Conservation (phyloP, 1,140 invertebrate genomes). For the Drosophila tani region DNA sequence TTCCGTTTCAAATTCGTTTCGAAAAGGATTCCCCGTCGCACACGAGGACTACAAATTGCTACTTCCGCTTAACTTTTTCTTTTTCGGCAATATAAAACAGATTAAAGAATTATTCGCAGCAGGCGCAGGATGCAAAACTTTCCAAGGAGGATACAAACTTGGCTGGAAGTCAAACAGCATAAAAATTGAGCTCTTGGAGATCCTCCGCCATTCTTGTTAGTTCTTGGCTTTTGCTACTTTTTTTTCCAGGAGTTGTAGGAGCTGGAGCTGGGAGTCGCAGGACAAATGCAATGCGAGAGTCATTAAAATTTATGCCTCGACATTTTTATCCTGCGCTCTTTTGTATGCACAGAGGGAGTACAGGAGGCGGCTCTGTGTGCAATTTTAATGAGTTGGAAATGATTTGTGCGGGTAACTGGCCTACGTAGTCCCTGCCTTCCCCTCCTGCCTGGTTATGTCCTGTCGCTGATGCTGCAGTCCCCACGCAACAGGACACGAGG, state of each 20-base stretch:
- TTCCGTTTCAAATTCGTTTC: slow-evolving; percentile 53
- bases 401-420: slow-evolving; percentile 78
- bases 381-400: slow-evolving; percentile 84
- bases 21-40: slow-evolving; percentile 25
- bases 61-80: slow-evolving; percentile 23
- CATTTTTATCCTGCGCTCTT: slow-evolving; percentile 28
- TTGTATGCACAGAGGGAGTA: slow-evolving; percentile 26
- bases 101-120: slow-evolving; percentile 52
- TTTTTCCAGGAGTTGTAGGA: slow-evolving; percentile 23
- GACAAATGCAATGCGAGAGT: slow-evolving; percentile 78
- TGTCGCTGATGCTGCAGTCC: slow-evolving; percentile 37
- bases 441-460: slow-evolving; percentile 1
- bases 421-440: slow-evolving; percentile 2
- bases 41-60: slow-evolving; percentile 31
- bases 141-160: slow-evolving; percentile 62
- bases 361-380: slow-evolving; percentile 49
- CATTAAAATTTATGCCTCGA: slow-evolving; percentile 75
- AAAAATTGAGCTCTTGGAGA: slow-evolving; percentile 63
- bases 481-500: slow-evolving; percentile 51
- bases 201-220: slow-evolving; percentile 42
- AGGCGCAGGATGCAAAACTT: slow-evolving; percentile 37
- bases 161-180: slow-evolving; percentile 66
- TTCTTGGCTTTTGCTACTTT: slow-evolving; percentile 21
- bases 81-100: slow-evolving; percentile 62
- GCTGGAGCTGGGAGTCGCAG: slow-evolving; percentile 27